Base-by-base conservation (phyloP, 2,797 vertebrate genomes). In the Brachymystax lenok region DNA sequence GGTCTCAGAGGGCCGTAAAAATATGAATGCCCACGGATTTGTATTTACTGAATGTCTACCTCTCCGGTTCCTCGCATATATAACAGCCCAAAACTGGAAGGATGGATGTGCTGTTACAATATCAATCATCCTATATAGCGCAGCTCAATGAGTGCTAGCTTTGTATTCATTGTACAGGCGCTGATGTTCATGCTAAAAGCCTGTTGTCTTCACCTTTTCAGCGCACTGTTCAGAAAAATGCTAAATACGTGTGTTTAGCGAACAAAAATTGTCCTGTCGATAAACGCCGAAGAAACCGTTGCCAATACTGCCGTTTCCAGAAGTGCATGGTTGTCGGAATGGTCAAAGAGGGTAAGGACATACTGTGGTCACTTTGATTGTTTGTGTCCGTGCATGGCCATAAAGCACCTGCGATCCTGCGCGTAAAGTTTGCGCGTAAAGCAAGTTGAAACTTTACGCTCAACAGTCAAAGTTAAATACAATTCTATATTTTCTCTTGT, bases 201-300 rank as follows among this genome's bases (percentile, higher is more conserved):
- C n/a, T 82, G 54, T 74, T 78, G 27, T 75, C 33, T 76, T 67
- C 40, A 80, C 77, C n/a, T 85, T 88, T 92, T 1, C 94, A 99
- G 98, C 97, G 97, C 89, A 99, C 98, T 19, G 97, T 98, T 83
- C 97, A 99, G 95, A 99, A 99, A 94, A 99, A 99, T 82, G 97
- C 98, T 71, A 99, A 99, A 94, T 99, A 99, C 77, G 97, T 98
- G 80, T 99, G 98, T 91, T 95, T 99, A 94, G 98, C 98, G 78
- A 98, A 98, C 93, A 99, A 99, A 95, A 98, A 98, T 92, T 99
- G 98, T 93, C 98, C 97, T 75, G 98, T 99, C 88, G 98, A 99
- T 93, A 99, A 99, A 90, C 96, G 97, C 86, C 95, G 98, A 77
- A 95, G 97, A 91, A 99, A 99, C 90, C 96, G 98, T 83, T 99